A percentile compares a stretch with the other conserved stretches of the same genome.
Conservation (phyloP, 2,113 vertebrate genomes). For the Cnemophilus loriae region DNA sequence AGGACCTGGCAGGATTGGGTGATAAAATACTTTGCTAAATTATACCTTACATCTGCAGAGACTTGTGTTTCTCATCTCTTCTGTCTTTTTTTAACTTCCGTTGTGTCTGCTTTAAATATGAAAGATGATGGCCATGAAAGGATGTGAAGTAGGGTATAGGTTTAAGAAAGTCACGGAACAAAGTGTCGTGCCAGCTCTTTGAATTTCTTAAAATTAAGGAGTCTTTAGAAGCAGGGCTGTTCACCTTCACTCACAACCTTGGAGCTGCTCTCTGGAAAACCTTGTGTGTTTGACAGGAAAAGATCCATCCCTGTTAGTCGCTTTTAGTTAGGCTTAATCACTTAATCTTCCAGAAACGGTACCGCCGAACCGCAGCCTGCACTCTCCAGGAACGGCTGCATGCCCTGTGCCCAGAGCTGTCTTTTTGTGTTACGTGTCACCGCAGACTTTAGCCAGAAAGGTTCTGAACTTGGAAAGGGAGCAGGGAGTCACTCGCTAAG, state of each 20-base stretch:
- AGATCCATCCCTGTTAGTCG: constrained; percentile 54
- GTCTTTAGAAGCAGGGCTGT: constrained; percentile 67
- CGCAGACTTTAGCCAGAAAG: constrained; percentile 7
- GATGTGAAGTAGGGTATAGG: constrained; percentile 50
- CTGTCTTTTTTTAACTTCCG: constrained; percentile 21
- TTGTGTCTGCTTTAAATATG: constrained; percentile 69
- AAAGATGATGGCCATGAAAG: constrained; percentile 73
- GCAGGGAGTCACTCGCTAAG: neutral
- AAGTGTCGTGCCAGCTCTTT: constrained; percentile 61
- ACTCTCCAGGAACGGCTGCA: neutral
- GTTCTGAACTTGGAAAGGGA: constrained; percentile 47
- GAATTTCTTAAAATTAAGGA: constrained; percentile 75
- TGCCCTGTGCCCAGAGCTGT: constrained; percentile 37
- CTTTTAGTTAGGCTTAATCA: constrained; percentile 34
- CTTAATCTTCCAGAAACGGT: constrained; percentile 31
- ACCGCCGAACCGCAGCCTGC: neutral
- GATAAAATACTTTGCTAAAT: constrained; percentile 40
- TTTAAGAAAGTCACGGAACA: constrained; percentile 75
- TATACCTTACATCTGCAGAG: constrained; percentile 47
- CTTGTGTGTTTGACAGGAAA: neutral
- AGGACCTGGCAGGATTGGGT: neutral
- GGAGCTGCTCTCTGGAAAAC: constrained; percentile 38
- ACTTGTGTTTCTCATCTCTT: constrained; percentile 12
- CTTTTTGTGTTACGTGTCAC: constrained; percentile 38
- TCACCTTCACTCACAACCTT: constrained; percentile 74